Conservation (phyloP, 2,888 invertebrate genomes). For the Sesamia inferens region DNA sequence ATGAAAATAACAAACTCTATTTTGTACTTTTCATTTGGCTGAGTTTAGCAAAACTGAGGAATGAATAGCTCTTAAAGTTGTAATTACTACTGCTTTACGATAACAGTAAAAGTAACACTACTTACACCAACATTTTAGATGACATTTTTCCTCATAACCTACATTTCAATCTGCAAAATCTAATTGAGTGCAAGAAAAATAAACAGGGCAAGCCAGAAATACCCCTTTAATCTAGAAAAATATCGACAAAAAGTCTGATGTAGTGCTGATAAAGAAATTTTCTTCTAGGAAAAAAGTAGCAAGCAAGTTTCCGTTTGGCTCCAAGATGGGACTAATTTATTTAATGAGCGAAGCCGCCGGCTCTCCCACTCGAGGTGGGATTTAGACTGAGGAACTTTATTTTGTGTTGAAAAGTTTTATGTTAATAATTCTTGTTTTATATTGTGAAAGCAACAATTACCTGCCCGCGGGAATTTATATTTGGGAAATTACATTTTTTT, state of each 20-base stretch:
- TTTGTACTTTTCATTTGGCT: not conserved
- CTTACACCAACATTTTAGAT: not conserved
- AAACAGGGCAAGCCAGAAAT: slow-evolving; percentile 5
- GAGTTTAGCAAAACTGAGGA: slow-evolving; percentile 4
- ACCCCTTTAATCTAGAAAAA: slow-evolving; percentile 8
- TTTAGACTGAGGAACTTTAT: slow-evolving; percentile 59
- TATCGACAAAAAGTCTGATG: slow-evolving; percentile 26
- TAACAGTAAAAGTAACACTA: slow-evolving; percentile 17
- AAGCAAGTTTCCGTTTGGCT: slow-evolving; percentile 44
- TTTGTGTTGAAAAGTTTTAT: slow-evolving; percentile 57
- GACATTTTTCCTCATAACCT: slow-evolving; percentile 3
- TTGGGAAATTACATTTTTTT: slow-evolving; percentile 18
- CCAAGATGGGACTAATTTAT: slow-evolving; percentile 67
- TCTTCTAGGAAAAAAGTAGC: slow-evolving; percentile 54
- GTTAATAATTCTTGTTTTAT: slow-evolving; percentile 61
- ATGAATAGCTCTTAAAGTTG: not conserved
- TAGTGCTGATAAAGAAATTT: slow-evolving; percentile 37
- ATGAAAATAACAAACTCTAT: not conserved
- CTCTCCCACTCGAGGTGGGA: slow-evolving; percentile 48
- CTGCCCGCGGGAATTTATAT: slow-evolving; percentile 45
- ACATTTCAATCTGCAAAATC: slow-evolving; percentile 9
- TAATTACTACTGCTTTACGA: slow-evolving; percentile 21
- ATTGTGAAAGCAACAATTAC: slow-evolving; percentile 59
- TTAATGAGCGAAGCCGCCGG: slow-evolving; percentile 64
- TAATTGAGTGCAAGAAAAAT: not conserved